These are phyloP conservation scores for Polyodon spathula DNA, from an alignment of 2,113 vertebrate genomes.

Conservation along the genomic window DNA sequence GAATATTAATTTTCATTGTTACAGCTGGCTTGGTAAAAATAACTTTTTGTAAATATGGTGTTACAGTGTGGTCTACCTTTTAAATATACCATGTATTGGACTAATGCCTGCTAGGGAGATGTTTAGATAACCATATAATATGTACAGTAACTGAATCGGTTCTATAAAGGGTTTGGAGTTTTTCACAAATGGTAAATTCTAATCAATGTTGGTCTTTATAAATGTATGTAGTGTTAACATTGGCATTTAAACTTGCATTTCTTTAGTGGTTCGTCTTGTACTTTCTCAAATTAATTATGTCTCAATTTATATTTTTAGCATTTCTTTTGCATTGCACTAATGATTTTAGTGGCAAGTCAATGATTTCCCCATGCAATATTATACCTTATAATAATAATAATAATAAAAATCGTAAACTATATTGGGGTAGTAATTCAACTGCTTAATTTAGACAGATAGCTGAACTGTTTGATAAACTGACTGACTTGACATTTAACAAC, in stretches of 20 bases:
- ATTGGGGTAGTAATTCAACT: constrained; percentile 40
- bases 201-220: constrained; percentile 75
- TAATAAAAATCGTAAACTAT: constrained; percentile 24
- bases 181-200: constrained; percentile 71
- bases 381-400: constrained; percentile 29
- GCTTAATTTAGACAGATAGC: constrained; percentile 35
- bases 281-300: constrained; percentile 37
- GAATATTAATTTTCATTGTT: constrained; percentile 51
- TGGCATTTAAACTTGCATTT: constrained; percentile 50
- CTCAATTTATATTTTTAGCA: constrained; percentile 42
- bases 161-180: constrained; percentile 53
- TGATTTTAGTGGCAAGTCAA: constrained; percentile 40
- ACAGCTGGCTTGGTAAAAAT: constrained; percentile 62
- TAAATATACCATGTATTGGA: constrained; percentile 81
- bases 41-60: constrained; percentile 97
- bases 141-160: constrained; percentile 81
- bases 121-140: constrained; percentile 72
- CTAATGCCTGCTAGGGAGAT: constrained; percentile 76
- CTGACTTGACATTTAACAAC: constrained; percentile 36
- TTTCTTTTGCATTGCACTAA: constrained; percentile 54
- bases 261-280: constrained; percentile 53
- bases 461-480: constrained; percentile 34
- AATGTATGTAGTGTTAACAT: constrained; percentile 64
- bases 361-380: constrained; percentile 42
- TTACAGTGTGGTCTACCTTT: constrained; percentile 84